Conservation (phyloP, 2,797 vertebrate species). For the Chiroxiphia lanceolata region DNA sequence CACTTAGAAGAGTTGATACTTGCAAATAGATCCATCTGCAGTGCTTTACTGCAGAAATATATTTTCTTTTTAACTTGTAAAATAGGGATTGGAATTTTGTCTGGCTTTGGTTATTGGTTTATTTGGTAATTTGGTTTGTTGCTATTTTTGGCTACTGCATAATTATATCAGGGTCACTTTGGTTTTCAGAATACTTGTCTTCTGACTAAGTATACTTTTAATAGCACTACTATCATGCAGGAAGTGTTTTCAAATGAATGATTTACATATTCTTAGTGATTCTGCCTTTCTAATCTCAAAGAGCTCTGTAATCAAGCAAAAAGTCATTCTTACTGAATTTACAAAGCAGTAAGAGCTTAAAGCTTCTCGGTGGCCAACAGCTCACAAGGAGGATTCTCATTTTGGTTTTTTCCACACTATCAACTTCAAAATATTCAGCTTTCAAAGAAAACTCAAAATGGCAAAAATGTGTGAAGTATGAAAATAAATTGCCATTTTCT, state of each 20-base stretch:
- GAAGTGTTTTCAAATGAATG: not conserved
- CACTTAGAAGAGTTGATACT: not conserved
- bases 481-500: slow-evolving; percentile 34
- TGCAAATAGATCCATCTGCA: not conserved
- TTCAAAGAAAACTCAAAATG: slow-evolving; percentile 36
- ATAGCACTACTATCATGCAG: not conserved
- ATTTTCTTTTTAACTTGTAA: not conserved
- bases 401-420: not conserved
- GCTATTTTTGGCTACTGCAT: not conserved
- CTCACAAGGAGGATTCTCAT: not conserved
- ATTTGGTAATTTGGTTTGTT: not conserved
- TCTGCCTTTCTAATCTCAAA: not conserved
- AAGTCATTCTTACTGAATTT: not conserved
- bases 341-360: not conserved
- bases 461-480: slow-evolving; percentile 21
- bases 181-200: not conserved
- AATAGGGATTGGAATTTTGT: not conserved
- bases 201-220: not conserved
- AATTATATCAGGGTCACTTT: not conserved
- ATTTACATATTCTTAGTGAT: not conserved
- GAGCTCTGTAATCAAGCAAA: not conserved
- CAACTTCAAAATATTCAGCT: slow-evolving; percentile 31
- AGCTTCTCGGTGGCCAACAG: not conserved
- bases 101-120: not conserved
- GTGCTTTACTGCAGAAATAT: not conserved